Conservation (phyloP, 2,113 vertebrate genomes). For the Mus spicilegus region DNA sequence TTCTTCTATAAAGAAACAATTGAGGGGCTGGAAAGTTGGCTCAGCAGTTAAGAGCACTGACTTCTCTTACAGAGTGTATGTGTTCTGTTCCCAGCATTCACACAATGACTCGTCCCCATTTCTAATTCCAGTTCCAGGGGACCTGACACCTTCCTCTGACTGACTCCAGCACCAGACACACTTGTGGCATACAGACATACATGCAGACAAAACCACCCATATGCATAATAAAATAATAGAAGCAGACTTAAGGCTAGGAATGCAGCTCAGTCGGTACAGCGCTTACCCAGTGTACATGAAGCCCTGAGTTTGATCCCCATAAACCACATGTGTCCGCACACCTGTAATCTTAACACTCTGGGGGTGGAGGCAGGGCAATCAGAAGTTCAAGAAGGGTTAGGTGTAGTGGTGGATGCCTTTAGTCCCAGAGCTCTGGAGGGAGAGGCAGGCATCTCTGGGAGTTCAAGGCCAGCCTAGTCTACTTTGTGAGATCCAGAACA, state of each 20-base stretch:
- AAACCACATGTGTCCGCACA: background rate
- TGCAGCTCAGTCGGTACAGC: background rate
- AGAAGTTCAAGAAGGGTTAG: background rate
- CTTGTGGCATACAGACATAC: background rate
- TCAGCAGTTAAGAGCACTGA: background rate
- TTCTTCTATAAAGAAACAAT: constrained; percentile 28
- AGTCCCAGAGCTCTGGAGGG: too few species aligned
- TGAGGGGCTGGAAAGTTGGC: background rate
- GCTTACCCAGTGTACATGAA: background rate
- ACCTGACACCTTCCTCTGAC: background rate
- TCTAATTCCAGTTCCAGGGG: background rate
- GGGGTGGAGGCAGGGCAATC: background rate
- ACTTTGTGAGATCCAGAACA: too few species aligned
- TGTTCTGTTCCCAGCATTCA: background rate
- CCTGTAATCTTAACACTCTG: background rate
- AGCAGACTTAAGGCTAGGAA: background rate
- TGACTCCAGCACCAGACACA: background rate
- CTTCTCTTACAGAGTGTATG: background rate
- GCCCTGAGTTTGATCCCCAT: background rate
- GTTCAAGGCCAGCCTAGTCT: background rate
- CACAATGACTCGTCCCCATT: background rate
- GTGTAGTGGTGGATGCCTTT: background rate
- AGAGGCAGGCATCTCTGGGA: background rate
- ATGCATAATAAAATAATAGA: background rate
- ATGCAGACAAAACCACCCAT: background rate